Base-by-base conservation (phyloP, 2,113 vertebrate species). In the Charadrius vociferus region DNA sequence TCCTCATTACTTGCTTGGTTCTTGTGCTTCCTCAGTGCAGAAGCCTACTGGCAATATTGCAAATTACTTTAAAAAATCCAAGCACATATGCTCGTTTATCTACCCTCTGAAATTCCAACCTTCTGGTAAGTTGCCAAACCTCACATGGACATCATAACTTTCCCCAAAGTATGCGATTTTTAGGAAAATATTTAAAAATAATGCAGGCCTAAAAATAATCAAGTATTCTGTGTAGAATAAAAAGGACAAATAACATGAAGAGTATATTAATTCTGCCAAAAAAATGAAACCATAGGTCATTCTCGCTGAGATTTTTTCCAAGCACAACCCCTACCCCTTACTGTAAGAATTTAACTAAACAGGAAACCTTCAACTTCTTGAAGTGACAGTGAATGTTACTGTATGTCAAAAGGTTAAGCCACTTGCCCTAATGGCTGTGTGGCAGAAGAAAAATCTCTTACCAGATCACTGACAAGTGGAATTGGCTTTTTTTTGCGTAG, bases 391-490 rank as follows among this genome's bases (percentile, higher is more conserved):
- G 43, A 88, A 62, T 2, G 1, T 59, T 47, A 68, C 9, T 27
- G 7, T 14, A 12, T 4, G 30, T 22, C 21, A 84, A 59, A 83
- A 86, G 65, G 41, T 24, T 61, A 86, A 92, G 17, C 26, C 39
- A 73, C 19, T 18, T 65, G 29, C 7, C 29, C 27, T n/a, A 80
- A 56, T 7, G 10, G 36, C 14, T 37, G n/a, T 14, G 23, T 19
- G 4, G 20, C 53, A 65, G 53, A 72, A 77, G 70, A 52, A 36
- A 89, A 85, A 87, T 55, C 16, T 98, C 99, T 99, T 95, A 99
- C 99, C 99, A 99, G 98, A 88, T 99, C 99, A 96, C 99, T 99
- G 98, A 99, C 99, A 97, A 99, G 98, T 7, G 99, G 98, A 84
- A 99, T 98, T 14, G 99, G 99, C 95, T 99, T 99, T 98, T 99